A percentile compares a stretch with the other conserved stretches of the same genome.
phyloP scores from a whole-genome alignment of 1,140 invertebrate genomes.

The Temnothorax longispinosus region DNA sequence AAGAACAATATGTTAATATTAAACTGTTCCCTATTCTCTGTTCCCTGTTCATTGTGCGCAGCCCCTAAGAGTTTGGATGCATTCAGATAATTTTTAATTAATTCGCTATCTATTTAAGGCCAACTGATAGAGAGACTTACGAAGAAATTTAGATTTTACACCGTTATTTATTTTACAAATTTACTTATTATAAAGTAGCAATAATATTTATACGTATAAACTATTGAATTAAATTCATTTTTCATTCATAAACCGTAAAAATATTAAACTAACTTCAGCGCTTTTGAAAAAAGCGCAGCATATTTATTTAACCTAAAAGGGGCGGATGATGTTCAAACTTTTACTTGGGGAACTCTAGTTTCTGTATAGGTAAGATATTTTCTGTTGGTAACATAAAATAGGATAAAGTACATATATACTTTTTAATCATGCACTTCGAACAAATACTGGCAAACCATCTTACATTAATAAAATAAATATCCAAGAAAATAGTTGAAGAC shows the following conservation, averaged over 20 bases:
- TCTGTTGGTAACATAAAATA: not conserved
- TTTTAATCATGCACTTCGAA: not conserved
- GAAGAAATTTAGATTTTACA: not conserved
- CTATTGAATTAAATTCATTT: not conserved
- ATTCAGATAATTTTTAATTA: not conserved
- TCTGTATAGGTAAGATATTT: not conserved
- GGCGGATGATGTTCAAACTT: not conserved
- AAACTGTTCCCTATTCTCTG: too few relatives aligned
- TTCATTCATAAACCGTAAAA: not conserved
- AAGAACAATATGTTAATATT: too few relatives aligned
- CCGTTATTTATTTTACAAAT: not conserved
- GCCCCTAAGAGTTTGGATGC: not conserved
- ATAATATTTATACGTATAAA: not conserved
- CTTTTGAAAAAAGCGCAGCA: not conserved
- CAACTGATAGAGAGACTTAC: not conserved
- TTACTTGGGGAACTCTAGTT: not conserved
- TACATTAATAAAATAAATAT: not conserved
- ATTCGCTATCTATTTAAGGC: not conserved
- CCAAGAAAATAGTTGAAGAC: not conserved
- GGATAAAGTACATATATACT: not conserved
- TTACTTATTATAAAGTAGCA: not conserved
- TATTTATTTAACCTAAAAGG: slow-evolving; percentile 29
- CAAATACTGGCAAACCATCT: not conserved
- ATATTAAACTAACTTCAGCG: not conserved
- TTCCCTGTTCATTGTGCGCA: too few relatives aligned